phyloP scores from a whole-genome alignment of 2,113 vertebrate genomes.

The Bagarius yarrelli region DNA sequence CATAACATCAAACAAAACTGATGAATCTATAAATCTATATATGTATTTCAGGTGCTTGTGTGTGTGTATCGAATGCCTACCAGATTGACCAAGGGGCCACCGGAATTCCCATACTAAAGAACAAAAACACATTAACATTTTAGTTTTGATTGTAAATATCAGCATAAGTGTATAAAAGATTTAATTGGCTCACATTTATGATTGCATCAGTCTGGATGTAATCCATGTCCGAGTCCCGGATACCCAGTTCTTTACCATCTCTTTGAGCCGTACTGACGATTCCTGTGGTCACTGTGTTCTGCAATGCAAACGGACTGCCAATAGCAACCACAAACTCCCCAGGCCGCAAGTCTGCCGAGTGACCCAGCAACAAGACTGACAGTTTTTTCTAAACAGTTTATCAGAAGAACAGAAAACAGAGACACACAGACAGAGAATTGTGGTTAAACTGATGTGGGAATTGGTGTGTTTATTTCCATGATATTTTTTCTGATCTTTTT shows the following conservation, averaged over 20 bases:
- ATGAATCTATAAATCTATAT: not conserved
- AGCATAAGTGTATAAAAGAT: not conserved
- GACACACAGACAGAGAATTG: not conserved
- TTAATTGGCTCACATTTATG: conserved; percentile 83
- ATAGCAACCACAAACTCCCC: conserved; percentile 94
- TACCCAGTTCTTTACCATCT: conserved; percentile 87
- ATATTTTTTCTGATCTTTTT: not conserved
- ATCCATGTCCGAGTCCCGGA: conserved; percentile 92
- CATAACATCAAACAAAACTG: not conserved
- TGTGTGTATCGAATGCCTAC: conserved; percentile 64
- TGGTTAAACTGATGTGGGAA: not conserved
- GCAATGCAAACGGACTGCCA: conserved; percentile 92
- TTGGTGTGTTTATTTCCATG: not conserved
- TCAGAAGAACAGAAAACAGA: not conserved
- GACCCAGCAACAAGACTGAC: conserved; percentile 78
- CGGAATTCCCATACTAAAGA: conserved; percentile 89
- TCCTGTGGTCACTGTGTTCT: conserved; percentile 97
- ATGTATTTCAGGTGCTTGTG: not conserved
- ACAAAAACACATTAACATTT: conserved; percentile 21
- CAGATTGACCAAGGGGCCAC: conserved; percentile 92
- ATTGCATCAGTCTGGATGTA: conserved; percentile 97
- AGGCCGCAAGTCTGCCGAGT: conserved; percentile 84
- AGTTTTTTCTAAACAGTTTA: conserved; percentile 74
- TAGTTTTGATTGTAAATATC: conserved; percentile 3
- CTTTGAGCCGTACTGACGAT: conserved; percentile 95